Conservation (phyloP, 2,113 vertebrate species). For the Odontophorus gujanensis region DNA sequence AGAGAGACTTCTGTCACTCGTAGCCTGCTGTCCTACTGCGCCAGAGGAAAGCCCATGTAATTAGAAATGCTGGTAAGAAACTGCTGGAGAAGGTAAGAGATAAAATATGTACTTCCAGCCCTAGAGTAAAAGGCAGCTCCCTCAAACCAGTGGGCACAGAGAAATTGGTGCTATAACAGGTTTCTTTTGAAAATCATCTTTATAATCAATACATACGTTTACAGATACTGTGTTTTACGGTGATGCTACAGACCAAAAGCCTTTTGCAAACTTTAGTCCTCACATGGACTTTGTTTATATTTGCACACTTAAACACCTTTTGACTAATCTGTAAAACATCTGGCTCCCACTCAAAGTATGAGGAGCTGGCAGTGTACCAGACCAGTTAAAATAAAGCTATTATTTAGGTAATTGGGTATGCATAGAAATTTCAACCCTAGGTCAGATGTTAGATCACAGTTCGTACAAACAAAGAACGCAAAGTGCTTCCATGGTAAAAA, state of each 20-base stretch:
- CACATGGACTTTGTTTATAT: not conserved
- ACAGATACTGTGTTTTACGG: not conserved
- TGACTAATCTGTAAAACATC: not conserved
- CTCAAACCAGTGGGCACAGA: not conserved
- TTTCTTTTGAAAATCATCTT: not conserved
- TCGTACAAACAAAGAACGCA: not conserved
- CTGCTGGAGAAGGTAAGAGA: not conserved
- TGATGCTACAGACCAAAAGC: not conserved
- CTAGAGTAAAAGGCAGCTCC: not conserved
- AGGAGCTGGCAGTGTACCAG: not conserved
- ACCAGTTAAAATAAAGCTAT: not conserved
- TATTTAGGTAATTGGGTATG: not conserved
- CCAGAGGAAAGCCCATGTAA: not conserved
- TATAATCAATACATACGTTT: not conserved
- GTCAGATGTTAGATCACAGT: not conserved
- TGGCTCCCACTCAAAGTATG: not conserved
- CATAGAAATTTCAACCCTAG: not conserved
- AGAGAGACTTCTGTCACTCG: not conserved
- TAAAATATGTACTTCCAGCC: not conserved
- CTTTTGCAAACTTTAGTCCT: not conserved
- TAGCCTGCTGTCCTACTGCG: not conserved
- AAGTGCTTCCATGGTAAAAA: not conserved
- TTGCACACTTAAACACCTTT: not conserved
- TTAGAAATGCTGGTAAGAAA: not conserved
- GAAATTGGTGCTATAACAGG: not conserved